phyloP scores from a whole-genome alignment of 2,888 invertebrate species.

The Cristatella mucedo region DNA sequence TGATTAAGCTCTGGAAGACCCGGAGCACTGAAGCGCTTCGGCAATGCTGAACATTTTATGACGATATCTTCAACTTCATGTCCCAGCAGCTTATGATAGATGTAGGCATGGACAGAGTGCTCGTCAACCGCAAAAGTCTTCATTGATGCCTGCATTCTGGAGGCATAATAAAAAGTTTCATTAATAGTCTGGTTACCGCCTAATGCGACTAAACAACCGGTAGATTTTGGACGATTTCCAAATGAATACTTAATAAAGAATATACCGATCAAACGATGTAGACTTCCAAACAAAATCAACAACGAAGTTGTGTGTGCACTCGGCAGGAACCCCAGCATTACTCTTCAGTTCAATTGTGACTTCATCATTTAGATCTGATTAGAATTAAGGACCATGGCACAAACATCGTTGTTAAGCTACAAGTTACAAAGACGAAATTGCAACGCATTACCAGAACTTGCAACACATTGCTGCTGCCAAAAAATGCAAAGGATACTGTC shows the following conservation, averaged over 20 bases:
- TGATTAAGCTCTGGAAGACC: slow-evolving; percentile 93
- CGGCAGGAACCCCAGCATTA: slow-evolving; percentile 75
- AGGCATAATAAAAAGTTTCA: slow-evolving; percentile 8
- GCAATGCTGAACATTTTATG: slow-evolving; percentile 65
- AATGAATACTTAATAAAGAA: neutral
- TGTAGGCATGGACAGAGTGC: slow-evolving; percentile 86
- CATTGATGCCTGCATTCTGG: slow-evolving; percentile 80
- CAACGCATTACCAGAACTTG: too few relatives aligned
- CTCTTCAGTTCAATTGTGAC: slow-evolving; percentile 89
- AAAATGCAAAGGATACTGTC: slow-evolving; percentile 42
- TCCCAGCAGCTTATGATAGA: slow-evolving; percentile 86
- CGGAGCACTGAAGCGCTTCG: slow-evolving; percentile 91
- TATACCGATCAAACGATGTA: slow-evolving; percentile 79
- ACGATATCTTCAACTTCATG: slow-evolving; percentile 63
- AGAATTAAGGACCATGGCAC: slow-evolving; percentile 4
- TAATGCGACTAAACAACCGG: slow-evolving; percentile 7
- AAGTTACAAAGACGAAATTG: too few relatives aligned
- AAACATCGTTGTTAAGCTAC: neutral
- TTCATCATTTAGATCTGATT: slow-evolving; percentile 74
- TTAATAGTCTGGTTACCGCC: neutral
- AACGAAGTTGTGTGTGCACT: slow-evolving; percentile 84
- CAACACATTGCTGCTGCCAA: too few relatives aligned
- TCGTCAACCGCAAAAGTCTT: slow-evolving; percentile 91
- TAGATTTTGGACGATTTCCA: neutral
- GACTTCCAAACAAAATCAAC: slow-evolving; percentile 99